phyloP scores from a whole-genome alignment of 2,888 invertebrate species.

The Agrotis exclamationis region DNA sequence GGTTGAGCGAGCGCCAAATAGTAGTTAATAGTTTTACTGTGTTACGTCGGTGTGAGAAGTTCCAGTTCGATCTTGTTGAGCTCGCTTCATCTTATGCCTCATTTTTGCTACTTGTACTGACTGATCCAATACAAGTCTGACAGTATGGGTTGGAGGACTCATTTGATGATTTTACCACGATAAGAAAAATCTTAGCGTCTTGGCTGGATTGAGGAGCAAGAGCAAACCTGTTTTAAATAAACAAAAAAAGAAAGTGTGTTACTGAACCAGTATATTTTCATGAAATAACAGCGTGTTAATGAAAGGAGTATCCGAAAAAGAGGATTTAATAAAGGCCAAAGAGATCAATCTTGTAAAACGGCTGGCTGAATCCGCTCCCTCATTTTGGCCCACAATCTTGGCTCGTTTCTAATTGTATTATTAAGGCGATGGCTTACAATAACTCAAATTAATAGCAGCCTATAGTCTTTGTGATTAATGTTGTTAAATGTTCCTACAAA shows the following conservation, averaged over 20 bases:
- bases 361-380: conserved; percentile 16
- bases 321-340: conserved; percentile 30
- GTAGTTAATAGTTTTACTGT: too few relatives aligned
- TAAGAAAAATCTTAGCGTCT: too few relatives aligned
- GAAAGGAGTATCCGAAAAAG: conserved; percentile 44
- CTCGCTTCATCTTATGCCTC: too few relatives aligned
- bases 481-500: conserved; percentile 18
- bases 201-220: too few relatives aligned
- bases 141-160: too few relatives aligned
- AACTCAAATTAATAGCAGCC: conserved; percentile 44
- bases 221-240: not conserved
- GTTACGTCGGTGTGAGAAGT: too few relatives aligned
- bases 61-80: too few relatives aligned
- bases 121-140: too few relatives aligned
- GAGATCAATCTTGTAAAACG: conserved; percentile 42
- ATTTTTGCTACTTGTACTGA: too few relatives aligned
- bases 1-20: too few relatives aligned
- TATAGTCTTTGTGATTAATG: conserved; percentile 25
- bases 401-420: conserved; percentile 46
- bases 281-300: conserved; percentile 35
- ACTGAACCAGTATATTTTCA: conserved; percentile 7
- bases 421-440: conserved; percentile 46
- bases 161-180: too few relatives aligned
- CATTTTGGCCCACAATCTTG: conserved; percentile 27
- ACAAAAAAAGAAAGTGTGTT: not conserved